These are phyloP conservation scores for Copidosoma floridanum DNA, from an alignment of 1,140 invertebrate species.

Conservation along the genomic window DNA sequence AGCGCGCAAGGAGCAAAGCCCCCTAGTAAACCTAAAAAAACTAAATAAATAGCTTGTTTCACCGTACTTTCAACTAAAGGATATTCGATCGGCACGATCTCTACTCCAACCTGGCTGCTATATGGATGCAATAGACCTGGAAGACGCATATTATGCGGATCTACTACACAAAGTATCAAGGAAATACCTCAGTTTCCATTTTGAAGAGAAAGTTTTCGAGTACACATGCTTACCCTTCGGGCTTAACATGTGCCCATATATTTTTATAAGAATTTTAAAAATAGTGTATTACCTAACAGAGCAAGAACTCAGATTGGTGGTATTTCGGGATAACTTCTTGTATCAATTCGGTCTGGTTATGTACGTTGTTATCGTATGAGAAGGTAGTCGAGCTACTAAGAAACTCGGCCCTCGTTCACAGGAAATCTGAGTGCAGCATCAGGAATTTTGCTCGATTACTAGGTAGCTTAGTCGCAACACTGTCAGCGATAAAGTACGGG, in stretches of 20 bases:
- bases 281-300: not conserved
- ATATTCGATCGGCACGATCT: slow-evolving; percentile 3
- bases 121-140: slow-evolving; percentile 14
- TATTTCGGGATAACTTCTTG: slow-evolving; percentile 22
- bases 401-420: too few species aligned
- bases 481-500: not conserved
- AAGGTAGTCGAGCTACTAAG: slow-evolving; percentile 19
- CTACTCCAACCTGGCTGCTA: slow-evolving; percentile 3
- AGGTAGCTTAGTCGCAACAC: not conserved
- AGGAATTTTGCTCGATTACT: not conserved
- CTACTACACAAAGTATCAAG: not conserved
- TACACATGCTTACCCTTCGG: slow-evolving; percentile 21
- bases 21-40: slow-evolving; percentile 10
- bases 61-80: slow-evolving; percentile 7
- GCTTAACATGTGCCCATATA: slow-evolving; percentile 10
- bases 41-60: not conserved
- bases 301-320: slow-evolving; percentile 6
- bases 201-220: slow-evolving; percentile 10
- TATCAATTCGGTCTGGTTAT: slow-evolving; percentile 9
- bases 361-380: slow-evolving; percentile 3
- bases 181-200: slow-evolving; percentile 21
- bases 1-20: too few species aligned
- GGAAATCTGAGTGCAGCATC: too few species aligned
- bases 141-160: slow-evolving; percentile 21
- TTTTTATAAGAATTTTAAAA: slow-evolving; percentile 28